Conservation (phyloP, 2,888 invertebrate genomes). For the Hypsopygia costalis region DNA sequence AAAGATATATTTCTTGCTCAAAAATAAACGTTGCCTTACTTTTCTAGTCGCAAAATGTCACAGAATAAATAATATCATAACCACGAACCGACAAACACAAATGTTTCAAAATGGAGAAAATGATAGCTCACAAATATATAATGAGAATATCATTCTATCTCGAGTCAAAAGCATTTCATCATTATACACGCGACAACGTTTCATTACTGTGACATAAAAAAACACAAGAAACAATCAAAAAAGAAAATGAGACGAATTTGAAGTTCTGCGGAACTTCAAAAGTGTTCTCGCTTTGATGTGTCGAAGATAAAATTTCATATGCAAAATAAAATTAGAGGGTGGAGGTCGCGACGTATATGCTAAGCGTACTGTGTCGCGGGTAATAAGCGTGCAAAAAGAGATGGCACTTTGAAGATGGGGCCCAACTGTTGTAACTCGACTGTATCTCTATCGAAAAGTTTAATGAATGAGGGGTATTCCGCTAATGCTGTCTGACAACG, state of each 20-base stretch:
- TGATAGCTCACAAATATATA: too few species aligned
- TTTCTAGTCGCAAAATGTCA: too few species aligned
- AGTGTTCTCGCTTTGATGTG: slow-evolving; percentile 50
- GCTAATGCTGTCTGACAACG: too few species aligned
- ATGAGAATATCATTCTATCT: too few species aligned
- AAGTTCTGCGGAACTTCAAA: slow-evolving; percentile 38
- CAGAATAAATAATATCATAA: too few species aligned
- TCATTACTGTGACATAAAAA: slow-evolving; percentile 5
- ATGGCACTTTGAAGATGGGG: slow-evolving; percentile 31
- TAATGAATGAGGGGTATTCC: too few species aligned
- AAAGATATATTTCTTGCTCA: too few species aligned
- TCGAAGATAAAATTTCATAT: slow-evolving; percentile 55
- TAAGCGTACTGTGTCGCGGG: slow-evolving; percentile 47
- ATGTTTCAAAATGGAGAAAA: too few species aligned
- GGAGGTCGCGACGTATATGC: slow-evolving; percentile 31
- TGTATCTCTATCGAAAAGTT: not conserved
- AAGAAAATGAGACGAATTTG: slow-evolving; percentile 24
- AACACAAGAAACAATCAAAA: slow-evolving; percentile 27
- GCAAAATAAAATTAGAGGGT: slow-evolving; percentile 58
- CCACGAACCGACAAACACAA: too few species aligned
- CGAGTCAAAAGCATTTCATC: too few species aligned
- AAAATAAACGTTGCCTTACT: too few species aligned
- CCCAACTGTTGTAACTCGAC: slow-evolving; percentile 14
- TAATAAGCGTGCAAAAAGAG: slow-evolving; percentile 54
- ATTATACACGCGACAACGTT: not conserved